Conservation (phyloP, 2,113 vertebrate genomes). For the Plecotus auritus region DNA sequence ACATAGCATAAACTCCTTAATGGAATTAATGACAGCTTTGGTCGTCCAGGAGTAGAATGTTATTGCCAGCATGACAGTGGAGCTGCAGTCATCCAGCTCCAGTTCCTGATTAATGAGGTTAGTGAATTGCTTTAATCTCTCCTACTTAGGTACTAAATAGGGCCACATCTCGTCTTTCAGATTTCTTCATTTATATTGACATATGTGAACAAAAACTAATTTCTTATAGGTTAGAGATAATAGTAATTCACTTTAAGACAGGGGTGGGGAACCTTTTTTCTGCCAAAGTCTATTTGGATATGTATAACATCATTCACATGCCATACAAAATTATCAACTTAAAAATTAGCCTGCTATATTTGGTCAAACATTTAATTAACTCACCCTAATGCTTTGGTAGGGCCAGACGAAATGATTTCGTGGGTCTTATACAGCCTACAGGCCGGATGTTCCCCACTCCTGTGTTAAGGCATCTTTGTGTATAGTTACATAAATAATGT, state of each 20-base stretch:
- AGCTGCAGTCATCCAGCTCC: slow-evolving; percentile 96
- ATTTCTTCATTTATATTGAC: not conserved
- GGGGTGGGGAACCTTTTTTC: too few relatives aligned
- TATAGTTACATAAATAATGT: slow-evolving; percentile 8
- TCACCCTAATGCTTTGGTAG: too few relatives aligned
- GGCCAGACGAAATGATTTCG: too few relatives aligned
- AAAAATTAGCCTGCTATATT: too few relatives aligned
- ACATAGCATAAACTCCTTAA: slow-evolving; percentile 86
- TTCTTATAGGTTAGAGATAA: not conserved
- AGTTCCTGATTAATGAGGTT: slow-evolving; percentile 99
- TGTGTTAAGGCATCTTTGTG: not conserved
- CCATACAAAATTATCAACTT: too few relatives aligned
- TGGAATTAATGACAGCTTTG: slow-evolving; percentile 87
- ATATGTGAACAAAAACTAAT: not conserved
- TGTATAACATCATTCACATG: too few relatives aligned
- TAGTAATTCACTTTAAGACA: not conserved
- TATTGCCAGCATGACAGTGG: slow-evolving; percentile 97
- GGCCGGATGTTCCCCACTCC: too few relatives aligned
- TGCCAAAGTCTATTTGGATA: too few relatives aligned
- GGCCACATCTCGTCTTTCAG: not conserved
- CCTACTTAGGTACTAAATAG: not conserved
- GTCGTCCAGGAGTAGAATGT: slow-evolving; percentile 97
- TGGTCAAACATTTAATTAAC: too few relatives aligned
- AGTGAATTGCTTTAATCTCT: slow-evolving; percentile 68
- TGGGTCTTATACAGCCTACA: too few relatives aligned